Conservation (phyloP, 2,113 vertebrate species). For the Pao palembangensis region DNA sequence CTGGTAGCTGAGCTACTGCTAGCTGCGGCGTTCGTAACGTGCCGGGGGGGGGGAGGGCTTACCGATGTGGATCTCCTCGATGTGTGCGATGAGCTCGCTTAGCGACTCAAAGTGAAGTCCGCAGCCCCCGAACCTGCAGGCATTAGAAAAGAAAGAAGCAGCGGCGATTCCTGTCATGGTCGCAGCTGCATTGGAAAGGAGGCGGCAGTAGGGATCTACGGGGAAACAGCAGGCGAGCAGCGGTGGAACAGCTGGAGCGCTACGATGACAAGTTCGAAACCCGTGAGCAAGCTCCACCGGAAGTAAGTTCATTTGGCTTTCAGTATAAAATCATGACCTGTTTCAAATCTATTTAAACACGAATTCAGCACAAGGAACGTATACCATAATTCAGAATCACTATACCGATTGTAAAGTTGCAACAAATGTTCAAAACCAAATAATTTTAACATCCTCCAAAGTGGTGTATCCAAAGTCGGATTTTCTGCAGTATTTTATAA, state of each 20-base stretch:
- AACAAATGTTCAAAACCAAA: no score
- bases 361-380: background rate
- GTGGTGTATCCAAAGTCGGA: no score
- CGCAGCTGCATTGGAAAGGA: slow-evolving; percentile 76
- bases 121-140: slow-evolving; percentile 90
- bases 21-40: slow-evolving; percentile 10
- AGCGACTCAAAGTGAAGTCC: slow-evolving; percentile 89
- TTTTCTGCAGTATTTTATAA: no score
- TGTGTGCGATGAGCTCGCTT: slow-evolving; percentile 92
- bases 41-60: slow-evolving; percentile 42
- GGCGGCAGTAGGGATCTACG: slow-evolving; percentile 40
- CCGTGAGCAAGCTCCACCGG: slow-evolving; percentile 21
- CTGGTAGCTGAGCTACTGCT: slow-evolving; percentile 56
- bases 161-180: slow-evolving; percentile 96
- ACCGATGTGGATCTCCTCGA: slow-evolving; percentile 96
- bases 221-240: slow-evolving; percentile 49
- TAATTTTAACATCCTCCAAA: no score
- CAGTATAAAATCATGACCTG: slow-evolving; percentile 22
- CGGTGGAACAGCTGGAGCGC: slow-evolving; percentile 73
- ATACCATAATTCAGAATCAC: background rate
- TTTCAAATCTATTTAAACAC: background rate
- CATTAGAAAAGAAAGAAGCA: slow-evolving; percentile 95
- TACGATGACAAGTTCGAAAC: slow-evolving; percentile 28
- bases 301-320: slow-evolving; percentile 26
- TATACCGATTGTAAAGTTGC: background rate